phyloP scores from a whole-genome alignment of 1,140 invertebrate genomes.

The Pectinophora gossypiella region DNA sequence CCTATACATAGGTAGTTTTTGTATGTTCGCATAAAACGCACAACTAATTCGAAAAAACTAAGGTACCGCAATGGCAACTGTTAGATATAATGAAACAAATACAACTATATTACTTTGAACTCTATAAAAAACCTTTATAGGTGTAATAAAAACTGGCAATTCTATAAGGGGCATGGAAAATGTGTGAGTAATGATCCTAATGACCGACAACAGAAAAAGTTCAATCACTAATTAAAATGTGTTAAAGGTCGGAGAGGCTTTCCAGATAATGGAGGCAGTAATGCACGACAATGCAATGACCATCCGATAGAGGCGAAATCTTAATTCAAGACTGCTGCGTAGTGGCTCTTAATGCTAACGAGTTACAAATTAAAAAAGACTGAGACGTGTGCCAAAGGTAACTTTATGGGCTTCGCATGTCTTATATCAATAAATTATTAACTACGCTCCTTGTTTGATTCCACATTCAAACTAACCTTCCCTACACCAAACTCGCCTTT shows the following conservation, averaged over 20 bases:
- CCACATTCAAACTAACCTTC: constrained; percentile 51
- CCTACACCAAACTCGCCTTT: constrained; percentile 50
- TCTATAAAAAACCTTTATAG: too few species aligned
- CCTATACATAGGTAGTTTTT: too few species aligned
- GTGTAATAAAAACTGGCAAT: too few species aligned
- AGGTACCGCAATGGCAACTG: too few species aligned
- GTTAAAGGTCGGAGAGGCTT: not conserved
- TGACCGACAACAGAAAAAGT: not conserved
- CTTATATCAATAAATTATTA: constrained; percentile 75
- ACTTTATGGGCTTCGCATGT: constrained; percentile 74
- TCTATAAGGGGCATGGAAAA: too few species aligned
- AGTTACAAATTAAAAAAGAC: constrained; percentile 72
- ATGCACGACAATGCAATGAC: constrained; percentile 33
- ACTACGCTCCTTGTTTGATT: constrained; percentile 72
- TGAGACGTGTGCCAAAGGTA: constrained; percentile 70
- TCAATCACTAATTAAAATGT: not conserved
- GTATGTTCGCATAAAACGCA: too few species aligned
- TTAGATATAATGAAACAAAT: too few species aligned
- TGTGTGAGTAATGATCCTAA: too few species aligned
- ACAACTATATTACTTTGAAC: too few species aligned
- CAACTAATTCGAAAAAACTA: too few species aligned
- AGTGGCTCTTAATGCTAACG: constrained; percentile 60
- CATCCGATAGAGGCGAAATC: constrained; percentile 47
- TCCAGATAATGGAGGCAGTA: constrained; percentile 5
- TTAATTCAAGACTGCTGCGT: constrained; percentile 50